Base-by-base conservation (phyloP, 2,113 vertebrate species). In the Microtus oregoni region DNA sequence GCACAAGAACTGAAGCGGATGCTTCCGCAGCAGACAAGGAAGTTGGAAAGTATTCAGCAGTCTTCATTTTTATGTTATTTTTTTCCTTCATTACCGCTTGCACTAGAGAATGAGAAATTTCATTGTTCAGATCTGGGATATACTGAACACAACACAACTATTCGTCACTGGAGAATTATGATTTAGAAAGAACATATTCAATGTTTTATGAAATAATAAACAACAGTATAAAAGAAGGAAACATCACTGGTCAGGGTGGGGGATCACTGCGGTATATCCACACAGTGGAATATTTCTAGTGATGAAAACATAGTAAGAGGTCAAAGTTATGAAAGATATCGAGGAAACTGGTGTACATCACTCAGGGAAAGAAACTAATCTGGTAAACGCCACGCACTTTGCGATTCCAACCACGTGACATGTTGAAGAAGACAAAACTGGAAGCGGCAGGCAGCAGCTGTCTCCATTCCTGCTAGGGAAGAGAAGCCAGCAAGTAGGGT, bases 211-310 rank as follows among this genome's bases (percentile, higher is more conserved):
- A 28, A 89, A 14, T n/a, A 92, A 79, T 67, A 44, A 70, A 52
- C 75, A 95, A 58, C 19, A 81, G 26, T 77, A 68, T 28, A 86
- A 94, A 85, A 86, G 61, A 75, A 86, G 47, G 85, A 85, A 83
- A n/a, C 38, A 50, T 1, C 50, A 14, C 52, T 65, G 63, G 24
- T 10, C 7, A 3, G 72, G 81, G 35, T 38, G 44, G 76, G 41
- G 30, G 32, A 20, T 50, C 79, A 77, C 41, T 75, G 50, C 28
- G 52, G 52, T 11, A 87, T 44, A 65, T 61, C 32, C 28, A 85
- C 13, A 68, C 14, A 61, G n/a, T 26, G 14, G n/a, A 89, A 86
- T 87, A 90, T 89, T 76, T 92, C 55, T 52, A 50, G 26, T 58
- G 79, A 63, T 94, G 78, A 65, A 38, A 82, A 78, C 26, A 3